phyloP scores from a whole-genome alignment of 2,797 vertebrate genomes.

The Alfaro cultratus region DNA sequence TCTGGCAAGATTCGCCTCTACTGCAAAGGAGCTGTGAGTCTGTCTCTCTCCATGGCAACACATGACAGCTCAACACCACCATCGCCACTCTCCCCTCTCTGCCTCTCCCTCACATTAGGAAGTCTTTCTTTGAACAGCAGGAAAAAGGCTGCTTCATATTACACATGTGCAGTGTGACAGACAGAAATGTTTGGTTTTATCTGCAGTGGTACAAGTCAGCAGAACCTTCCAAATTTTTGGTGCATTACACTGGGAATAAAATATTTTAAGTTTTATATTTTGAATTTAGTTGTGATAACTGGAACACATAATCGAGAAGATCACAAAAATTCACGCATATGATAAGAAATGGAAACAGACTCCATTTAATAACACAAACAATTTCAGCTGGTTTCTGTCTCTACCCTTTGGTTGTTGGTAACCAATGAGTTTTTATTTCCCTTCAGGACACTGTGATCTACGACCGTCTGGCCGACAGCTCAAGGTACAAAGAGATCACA shows the following conservation, averaged over 20 bases:
- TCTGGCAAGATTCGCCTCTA: conserved; percentile 96
- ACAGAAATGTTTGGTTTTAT: conserved; percentile 7
- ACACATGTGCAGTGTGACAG: conserved; percentile 9
- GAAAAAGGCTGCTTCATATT: conserved; percentile 25
- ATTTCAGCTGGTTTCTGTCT: conserved; percentile 17
- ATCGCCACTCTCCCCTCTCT: conserved; percentile 23
- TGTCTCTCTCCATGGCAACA: conserved; percentile 81
- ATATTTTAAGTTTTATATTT: background rate
- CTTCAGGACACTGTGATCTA: conserved; percentile 97
- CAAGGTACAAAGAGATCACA: conserved; percentile 97
- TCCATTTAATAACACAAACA: background rate
- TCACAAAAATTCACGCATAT: background rate
- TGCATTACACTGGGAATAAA: background rate
- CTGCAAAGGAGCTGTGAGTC: conserved; percentile 99
- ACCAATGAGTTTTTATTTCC: conserved; percentile 55
- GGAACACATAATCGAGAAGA: background rate
- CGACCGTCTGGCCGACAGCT: conserved; percentile 94
- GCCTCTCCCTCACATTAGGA: conserved; percentile 36
- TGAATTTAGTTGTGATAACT: background rate
- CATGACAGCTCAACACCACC: conserved; percentile 58
- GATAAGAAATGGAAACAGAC: background rate
- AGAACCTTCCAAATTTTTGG: background rate
- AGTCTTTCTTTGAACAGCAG: conserved; percentile 28
- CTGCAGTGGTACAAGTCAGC: background rate
- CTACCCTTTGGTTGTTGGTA: conserved; percentile 41